Conservation (phyloP, 2,113 vertebrate genomes). For the Python bivittatus region DNA sequence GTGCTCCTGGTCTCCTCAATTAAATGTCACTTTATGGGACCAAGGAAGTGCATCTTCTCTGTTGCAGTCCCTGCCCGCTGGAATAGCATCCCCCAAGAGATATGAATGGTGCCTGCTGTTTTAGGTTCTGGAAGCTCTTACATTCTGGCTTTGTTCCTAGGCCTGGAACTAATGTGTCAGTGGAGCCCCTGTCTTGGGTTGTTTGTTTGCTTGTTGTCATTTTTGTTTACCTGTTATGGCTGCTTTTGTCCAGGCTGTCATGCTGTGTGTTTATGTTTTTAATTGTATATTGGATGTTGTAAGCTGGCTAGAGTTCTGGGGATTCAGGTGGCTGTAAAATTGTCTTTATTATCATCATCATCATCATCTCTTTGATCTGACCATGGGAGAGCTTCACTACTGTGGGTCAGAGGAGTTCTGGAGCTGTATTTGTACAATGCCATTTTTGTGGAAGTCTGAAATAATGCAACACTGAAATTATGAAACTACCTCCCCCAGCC, state of each 20-base stretch:
- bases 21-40: neutral
- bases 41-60: neutral
- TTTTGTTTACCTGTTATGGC: neutral
- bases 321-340: too few relatives aligned
- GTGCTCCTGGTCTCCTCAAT: neutral
- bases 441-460: neutral
- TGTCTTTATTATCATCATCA: neutral
- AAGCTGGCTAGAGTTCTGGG: too few relatives aligned
- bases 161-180: neutral
- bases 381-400: neutral
- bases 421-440: neutral
- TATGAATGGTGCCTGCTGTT: neutral
- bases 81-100: neutral
- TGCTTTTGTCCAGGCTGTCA: neutral
- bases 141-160: neutral
- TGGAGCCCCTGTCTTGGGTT: neutral
- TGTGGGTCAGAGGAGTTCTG: neutral
- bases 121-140: neutral
- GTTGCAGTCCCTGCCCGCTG: neutral
- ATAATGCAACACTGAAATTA: neutral
- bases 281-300: too few relatives aligned
- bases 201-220: neutral
- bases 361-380: neutral
- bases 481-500: neutral
- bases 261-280: too few relatives aligned